A percentile compares a stretch with the other conserved stretches of the same genome.
phyloP scores from a whole-genome alignment of 2,888 invertebrate species.

The Yponomeuta malinellus region DNA sequence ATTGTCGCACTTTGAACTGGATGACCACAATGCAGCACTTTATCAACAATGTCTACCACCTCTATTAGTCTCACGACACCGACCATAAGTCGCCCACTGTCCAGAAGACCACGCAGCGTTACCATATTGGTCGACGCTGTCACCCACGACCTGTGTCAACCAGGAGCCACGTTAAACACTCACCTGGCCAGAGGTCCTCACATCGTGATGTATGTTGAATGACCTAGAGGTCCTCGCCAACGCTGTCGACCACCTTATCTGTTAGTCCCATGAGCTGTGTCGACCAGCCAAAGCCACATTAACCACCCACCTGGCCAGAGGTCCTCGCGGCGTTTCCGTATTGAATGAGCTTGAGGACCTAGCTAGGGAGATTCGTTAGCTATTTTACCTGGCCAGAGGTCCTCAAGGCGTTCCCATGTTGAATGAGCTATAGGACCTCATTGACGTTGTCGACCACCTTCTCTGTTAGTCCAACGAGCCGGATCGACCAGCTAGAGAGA shows the following conservation, averaged over 20 bases:
- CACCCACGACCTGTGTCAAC: too few species aligned
- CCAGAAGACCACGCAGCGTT: slow-evolving; percentile 96
- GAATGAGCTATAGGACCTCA: slow-evolving; percentile 94
- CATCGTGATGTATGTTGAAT: slow-evolving; percentile 79
- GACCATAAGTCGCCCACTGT: slow-evolving; percentile 48
- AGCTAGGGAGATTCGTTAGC: too few species aligned
- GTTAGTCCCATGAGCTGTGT: slow-evolving; percentile 95
- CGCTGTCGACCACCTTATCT: slow-evolving; percentile 91
- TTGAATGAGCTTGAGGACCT: slow-evolving; percentile 69
- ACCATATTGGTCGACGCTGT: slow-evolving; percentile 52
- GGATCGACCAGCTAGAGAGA: slow-evolving; percentile 39
- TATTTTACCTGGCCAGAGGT: slow-evolving; percentile 75
- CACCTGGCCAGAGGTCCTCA: slow-evolving; percentile 75
- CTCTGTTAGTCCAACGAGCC: slow-evolving; percentile 96
- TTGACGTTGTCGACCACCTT: slow-evolving; percentile 93
- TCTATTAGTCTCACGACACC: background rate
- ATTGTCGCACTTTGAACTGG: too few species aligned
- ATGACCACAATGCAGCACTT: too few species aligned
- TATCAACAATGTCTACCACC: too few species aligned
- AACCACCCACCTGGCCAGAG: slow-evolving; percentile 76
- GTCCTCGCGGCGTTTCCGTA: too few species aligned
- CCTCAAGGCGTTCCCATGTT: slow-evolving; percentile 76
- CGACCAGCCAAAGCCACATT: too few species aligned
- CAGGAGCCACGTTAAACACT: background rate
- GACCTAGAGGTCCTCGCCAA: slow-evolving; percentile 94